Conservation (phyloP, 2,797 vertebrate species). For the Sternotherus odoratus region DNA sequence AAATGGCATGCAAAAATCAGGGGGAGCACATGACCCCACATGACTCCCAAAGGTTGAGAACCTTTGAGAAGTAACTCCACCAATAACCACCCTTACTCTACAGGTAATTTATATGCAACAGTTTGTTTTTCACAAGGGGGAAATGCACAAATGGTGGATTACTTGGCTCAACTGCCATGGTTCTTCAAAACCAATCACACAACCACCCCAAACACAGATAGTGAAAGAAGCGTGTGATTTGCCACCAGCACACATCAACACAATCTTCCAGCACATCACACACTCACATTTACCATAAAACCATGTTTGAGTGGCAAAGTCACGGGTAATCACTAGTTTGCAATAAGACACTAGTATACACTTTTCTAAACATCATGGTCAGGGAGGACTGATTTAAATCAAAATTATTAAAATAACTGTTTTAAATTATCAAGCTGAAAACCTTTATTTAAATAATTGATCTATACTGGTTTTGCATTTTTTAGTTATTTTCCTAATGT, state of each 20-base stretch:
- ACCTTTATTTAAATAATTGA: neutral
- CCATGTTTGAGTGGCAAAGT: neutral
- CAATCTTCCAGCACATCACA: neutral
- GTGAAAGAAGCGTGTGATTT: neutral
- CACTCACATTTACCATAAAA: neutral
- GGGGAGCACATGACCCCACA: too few species aligned
- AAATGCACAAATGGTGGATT: neutral
- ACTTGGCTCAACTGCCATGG: neutral
- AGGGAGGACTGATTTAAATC: neutral
- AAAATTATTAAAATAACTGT: neutral
- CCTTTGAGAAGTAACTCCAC: too few species aligned
- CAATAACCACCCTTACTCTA: too few species aligned
- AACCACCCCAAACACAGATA: neutral
- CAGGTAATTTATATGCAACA: too few species aligned
- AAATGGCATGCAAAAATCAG: too few species aligned
- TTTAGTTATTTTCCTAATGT: neutral
- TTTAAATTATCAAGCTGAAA: neutral
- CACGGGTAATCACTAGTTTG: neutral
- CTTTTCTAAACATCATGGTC: neutral
- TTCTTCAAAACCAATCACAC: neutral
- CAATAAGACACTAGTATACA: neutral
- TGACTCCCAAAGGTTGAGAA: too few species aligned
- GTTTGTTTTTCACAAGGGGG: too few species aligned
- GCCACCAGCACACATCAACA: neutral
- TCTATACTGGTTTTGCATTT: neutral